These are phyloP conservation scores for Amaurobius ferox DNA, from an alignment of 2,888 invertebrate species.

Conservation along the genomic window DNA sequence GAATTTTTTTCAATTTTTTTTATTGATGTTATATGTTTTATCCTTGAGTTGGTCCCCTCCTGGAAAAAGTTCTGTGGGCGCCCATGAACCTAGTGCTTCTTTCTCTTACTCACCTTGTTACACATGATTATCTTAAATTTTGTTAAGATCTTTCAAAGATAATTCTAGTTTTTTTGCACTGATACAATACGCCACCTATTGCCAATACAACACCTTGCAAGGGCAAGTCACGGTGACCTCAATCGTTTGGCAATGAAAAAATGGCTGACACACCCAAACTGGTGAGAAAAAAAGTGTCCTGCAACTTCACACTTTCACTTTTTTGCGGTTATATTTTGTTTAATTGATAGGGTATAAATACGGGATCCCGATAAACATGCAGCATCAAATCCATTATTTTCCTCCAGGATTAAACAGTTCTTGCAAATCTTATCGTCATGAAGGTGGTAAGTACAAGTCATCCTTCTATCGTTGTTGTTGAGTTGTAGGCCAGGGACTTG, in stretches of 20 bases:
- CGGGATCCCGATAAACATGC: neutral
- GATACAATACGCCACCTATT: no score
- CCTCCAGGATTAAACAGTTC: constrained; percentile 13
- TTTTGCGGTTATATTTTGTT: neutral
- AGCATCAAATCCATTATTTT: neutral
- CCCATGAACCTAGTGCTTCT: no score
- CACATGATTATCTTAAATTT: no score
- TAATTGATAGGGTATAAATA: constrained; percentile 35
- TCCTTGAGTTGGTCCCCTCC: no score
- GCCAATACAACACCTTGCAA: constrained; percentile 15
- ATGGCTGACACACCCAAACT: constrained; percentile 43
- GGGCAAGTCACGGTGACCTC: constrained; percentile 32
- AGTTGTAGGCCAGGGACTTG: no score
- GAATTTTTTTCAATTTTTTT: no score
- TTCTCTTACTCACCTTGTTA: no score
- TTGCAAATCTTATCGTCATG: constrained; percentile 37
- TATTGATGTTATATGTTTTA: no score
- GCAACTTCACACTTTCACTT: neutral
- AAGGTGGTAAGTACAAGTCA: constrained; percentile 43
- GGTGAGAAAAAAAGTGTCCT: neutral
- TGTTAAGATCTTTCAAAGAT: no score
- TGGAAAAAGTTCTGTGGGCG: no score
- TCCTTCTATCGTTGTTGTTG: neutral
- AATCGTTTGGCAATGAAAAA: constrained; percentile 24
- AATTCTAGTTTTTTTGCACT: no score